Percentiles rank a stretch among this genome's conserved stretches.
These are phyloP conservation scores for Bedellia somnulentella DNA, from an alignment of 2,888 invertebrate genomes.

Conservation along the genomic window DNA sequence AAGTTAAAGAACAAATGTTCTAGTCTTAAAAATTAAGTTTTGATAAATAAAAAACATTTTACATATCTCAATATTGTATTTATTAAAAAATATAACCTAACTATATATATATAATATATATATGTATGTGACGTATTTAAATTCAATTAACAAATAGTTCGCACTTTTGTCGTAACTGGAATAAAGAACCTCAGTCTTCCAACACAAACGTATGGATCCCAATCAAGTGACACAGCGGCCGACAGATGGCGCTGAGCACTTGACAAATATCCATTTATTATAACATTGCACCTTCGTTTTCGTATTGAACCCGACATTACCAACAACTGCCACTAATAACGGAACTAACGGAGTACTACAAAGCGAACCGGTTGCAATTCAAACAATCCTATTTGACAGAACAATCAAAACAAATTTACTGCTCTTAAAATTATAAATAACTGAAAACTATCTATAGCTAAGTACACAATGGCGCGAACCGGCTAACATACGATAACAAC, in stretches of 20 bases:
- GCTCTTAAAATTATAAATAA: too few relatives aligned
- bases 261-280: conserved; percentile 22
- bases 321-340: neutral
- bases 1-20: too few relatives aligned
- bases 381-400: too few relatives aligned
- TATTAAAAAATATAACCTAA: conserved; percentile 63
- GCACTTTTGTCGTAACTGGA: conserved; percentile 55
- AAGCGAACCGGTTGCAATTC: neutral
- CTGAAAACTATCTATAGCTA: too few relatives aligned
- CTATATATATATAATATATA: conserved; percentile 31
- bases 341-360: neutral
- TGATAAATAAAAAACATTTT: conserved; percentile 27
- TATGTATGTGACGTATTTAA: conserved; percentile 49
- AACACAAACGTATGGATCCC: conserved; percentile 47
- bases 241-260: conserved; percentile 21
- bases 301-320: conserved; percentile 6
- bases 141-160: conserved; percentile 60
- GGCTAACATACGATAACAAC: too few relatives aligned
- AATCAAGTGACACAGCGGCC: conserved; percentile 31
- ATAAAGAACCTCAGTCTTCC: conserved; percentile 59
- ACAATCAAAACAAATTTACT: too few relatives aligned
- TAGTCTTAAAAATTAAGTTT: too few relatives aligned
- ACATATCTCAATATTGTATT: conserved; percentile 62
- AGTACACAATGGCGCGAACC: too few relatives aligned
- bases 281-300: conserved; percentile 56